Conservation (phyloP, 2,113 vertebrate genomes). For the Leuciscus idus region DNA sequence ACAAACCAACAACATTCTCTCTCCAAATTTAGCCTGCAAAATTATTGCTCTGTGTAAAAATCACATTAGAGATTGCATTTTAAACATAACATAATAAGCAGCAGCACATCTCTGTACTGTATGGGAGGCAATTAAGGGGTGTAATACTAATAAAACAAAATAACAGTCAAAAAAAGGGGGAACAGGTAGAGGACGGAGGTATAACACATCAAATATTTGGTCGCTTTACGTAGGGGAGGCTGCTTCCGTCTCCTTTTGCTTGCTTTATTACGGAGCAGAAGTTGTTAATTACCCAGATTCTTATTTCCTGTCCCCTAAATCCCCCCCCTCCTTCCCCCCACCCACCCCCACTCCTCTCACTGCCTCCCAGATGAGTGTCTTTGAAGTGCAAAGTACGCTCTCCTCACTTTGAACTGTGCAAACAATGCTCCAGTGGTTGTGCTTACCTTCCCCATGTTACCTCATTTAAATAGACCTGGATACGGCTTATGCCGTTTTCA, state of each 20-base stretch:
- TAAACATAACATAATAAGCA: conserved; percentile 24
- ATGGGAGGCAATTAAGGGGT: conserved; percentile 39
- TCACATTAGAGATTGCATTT: conserved; percentile 6
- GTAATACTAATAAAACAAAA: conserved; percentile 57
- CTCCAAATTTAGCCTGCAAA: conserved; percentile 12
- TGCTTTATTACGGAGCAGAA: conserved; percentile 84
- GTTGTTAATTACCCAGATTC: conserved; percentile 87
- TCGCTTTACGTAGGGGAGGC: conserved; percentile 68
- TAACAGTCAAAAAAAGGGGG: conserved; percentile 48
- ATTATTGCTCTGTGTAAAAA: not conserved
- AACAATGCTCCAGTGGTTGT: conserved; percentile 84
- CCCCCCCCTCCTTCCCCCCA: conserved; percentile 51
- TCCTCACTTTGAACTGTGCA: conserved; percentile 87
- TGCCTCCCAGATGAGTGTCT: conserved; percentile 85
- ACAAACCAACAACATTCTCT: not conserved
- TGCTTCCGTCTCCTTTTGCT: conserved; percentile 64
- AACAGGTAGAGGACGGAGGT: conserved; percentile 36
- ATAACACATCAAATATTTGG: conserved; percentile 65
- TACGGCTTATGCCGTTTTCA: conserved; percentile 76
- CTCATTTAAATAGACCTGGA: conserved; percentile 88
- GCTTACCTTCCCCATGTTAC: conserved; percentile 83
- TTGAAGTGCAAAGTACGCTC: conserved; percentile 88
- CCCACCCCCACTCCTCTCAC: conserved; percentile 70
- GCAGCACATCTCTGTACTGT: conserved; percentile 8
- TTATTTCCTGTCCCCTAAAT: conserved; percentile 83